phyloP scores from a whole-genome alignment of 92 coral and sea anemone genomes.

The Plumapathes pennacea region DNA sequence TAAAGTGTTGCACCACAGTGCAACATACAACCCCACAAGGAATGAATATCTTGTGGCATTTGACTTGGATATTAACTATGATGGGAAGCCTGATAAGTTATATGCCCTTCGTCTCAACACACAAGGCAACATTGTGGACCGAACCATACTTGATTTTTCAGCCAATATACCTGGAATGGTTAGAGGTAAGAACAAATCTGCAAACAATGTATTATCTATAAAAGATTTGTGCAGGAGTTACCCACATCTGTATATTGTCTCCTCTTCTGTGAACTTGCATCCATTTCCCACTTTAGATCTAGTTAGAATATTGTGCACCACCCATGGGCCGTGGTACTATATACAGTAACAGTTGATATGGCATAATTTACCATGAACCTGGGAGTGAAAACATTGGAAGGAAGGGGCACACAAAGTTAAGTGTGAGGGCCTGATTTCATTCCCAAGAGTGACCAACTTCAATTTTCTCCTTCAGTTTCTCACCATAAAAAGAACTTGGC shows the following conservation, averaged over 20 bases:
- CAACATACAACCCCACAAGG: conserved; percentile 70
- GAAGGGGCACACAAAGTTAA: too few species aligned
- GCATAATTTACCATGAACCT: too few species aligned
- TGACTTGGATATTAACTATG: conserved; percentile 79
- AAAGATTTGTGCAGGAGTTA: not conserved
- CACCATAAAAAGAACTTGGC: too few species aligned
- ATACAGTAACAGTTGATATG: too few species aligned
- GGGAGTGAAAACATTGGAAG: too few species aligned
- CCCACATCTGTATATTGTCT: not conserved
- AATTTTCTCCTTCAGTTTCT: too few species aligned
- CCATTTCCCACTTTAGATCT: not conserved
- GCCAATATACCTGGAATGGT: conserved; percentile 58
- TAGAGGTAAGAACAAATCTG: conserved; percentile 59
- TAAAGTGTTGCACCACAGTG: conserved; percentile 72
- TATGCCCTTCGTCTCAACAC: conserved; percentile 67
- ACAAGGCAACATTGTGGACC: conserved; percentile 59
- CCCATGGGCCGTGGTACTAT: too few species aligned
- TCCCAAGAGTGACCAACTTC: too few species aligned
- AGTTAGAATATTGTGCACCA: too few species aligned
- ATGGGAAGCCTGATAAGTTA: conserved; percentile 67
- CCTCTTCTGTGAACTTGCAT: not conserved
- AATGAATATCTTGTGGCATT: conserved; percentile 84
- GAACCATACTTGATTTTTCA: conserved; percentile 60
- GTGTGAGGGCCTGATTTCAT: too few species aligned
- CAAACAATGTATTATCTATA: not conserved